A percentile compares a stretch with the other conserved stretches of the same genome.
These are phyloP conservation scores for Papilio polytes DNA, from an alignment of 1,140 invertebrate genomes.

Conservation along the genomic window DNA sequence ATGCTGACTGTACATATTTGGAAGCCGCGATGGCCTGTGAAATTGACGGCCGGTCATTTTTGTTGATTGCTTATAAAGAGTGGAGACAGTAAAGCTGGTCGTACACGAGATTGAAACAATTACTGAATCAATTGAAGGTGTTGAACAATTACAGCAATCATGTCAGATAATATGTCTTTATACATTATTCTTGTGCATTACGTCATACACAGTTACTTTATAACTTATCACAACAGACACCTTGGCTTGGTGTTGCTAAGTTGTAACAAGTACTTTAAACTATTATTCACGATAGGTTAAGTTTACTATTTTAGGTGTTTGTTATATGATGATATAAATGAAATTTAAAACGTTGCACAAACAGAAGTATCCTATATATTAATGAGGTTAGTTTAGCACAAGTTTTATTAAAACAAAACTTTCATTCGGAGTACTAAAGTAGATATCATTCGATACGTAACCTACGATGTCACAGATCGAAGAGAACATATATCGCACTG, in stretches of 20 bases:
- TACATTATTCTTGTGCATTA: background rate
- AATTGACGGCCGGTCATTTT: conserved; percentile 38
- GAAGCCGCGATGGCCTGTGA: conserved; percentile 34
- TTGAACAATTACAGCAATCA: conserved; percentile 14
- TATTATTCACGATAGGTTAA: too few species aligned
- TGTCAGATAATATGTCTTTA: background rate
- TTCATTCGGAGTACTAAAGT: too few species aligned
- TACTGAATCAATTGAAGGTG: conserved; percentile 29
- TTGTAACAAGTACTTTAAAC: too few species aligned
- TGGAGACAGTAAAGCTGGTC: conserved; percentile 35
- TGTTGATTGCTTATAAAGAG: conserved; percentile 38
- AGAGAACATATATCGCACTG: background rate
- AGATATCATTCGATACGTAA: too few species aligned
- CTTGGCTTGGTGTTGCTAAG: too few species aligned
- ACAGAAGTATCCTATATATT: too few species aligned
- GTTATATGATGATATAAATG: too few species aligned
- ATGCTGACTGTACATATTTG: background rate
- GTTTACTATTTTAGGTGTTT: too few species aligned
- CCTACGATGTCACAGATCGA: background rate
- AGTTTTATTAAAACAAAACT: too few species aligned
- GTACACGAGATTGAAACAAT: conserved; percentile 37
- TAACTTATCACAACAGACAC: background rate
- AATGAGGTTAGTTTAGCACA: too few species aligned
- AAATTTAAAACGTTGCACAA: too few species aligned
- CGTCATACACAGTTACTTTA: background rate